phyloP scores from a whole-genome alignment of 2,113 vertebrate species.

The Galeopterus variegatus region DNA sequence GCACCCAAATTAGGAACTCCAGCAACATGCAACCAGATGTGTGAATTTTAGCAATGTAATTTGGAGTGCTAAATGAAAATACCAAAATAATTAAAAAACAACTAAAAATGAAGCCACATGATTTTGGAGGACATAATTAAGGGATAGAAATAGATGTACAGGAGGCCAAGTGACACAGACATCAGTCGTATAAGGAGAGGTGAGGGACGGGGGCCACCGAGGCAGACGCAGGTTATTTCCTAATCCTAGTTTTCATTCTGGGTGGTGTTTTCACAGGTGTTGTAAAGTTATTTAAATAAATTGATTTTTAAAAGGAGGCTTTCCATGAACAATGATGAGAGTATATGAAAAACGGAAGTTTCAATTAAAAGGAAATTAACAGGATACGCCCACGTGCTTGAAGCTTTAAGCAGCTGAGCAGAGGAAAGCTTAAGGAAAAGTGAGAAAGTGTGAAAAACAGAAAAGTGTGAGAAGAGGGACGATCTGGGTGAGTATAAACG shows the following conservation, averaged over 20 bases:
- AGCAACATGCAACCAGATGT: neutral
- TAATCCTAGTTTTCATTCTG: neutral
- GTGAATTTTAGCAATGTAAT: neutral
- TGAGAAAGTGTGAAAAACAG: neutral
- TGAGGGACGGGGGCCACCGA: accelerated
- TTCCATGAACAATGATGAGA: neutral
- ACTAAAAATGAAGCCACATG: neutral
- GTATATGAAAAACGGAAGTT: neutral
- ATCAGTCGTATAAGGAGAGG: neutral
- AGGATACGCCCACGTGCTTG: neutral
- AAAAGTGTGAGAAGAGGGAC: accelerated
- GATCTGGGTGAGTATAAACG: accelerated
- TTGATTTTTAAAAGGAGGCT: neutral
- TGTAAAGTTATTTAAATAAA: neutral
- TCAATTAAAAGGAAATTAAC: neutral
- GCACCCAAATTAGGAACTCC: neutral
- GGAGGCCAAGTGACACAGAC: neutral
- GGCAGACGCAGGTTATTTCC: neutral
- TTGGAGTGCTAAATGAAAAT: neutral
- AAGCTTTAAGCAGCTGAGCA: neutral
- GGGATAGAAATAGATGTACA: neutral
- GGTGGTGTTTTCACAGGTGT: neutral
- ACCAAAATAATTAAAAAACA: neutral
- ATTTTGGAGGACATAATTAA: neutral
- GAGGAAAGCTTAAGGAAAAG: neutral